Evolutionary conservation across 2,113 vertebrate genomes (phyloP).

Genomic region (Poecilia latipinna): DNA sequence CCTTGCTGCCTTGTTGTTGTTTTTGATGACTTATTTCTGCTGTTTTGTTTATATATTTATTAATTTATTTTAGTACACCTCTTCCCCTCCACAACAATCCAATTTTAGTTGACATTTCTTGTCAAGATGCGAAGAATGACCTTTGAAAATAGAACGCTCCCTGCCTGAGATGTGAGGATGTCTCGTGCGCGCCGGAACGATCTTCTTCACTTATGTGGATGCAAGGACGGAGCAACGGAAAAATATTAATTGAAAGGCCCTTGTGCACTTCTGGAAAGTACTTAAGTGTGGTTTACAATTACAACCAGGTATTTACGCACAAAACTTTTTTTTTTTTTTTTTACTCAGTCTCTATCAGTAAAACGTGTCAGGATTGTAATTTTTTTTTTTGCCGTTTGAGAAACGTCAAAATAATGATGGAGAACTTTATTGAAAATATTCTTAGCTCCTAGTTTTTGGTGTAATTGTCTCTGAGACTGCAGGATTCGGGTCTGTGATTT

Average conservation of each 20-base stretch:
- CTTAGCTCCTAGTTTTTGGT: no score
- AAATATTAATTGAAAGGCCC: conserved; percentile 3
- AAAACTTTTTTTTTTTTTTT: background rate
- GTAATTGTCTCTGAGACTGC: background rate
- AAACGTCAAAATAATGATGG: background rate
- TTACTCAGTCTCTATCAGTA: no score
- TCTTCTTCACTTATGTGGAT: conserved; percentile 14
- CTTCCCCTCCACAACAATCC: conserved; percentile 71
- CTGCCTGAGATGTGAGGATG: conserved; percentile 57
- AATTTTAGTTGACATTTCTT: conserved; percentile 94
- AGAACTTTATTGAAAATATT: background rate
- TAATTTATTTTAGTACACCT: conserved; percentile 83
- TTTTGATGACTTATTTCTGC: conserved; percentile 80
- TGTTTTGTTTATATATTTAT: conserved; percentile 88
- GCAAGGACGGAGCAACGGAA: background rate
- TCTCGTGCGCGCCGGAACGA: conserved; percentile 41
- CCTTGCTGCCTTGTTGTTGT: conserved; percentile 47
- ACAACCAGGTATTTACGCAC: background rate
- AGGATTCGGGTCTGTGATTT: background rate
- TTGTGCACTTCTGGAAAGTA: background rate
- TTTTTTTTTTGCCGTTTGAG: background rate
- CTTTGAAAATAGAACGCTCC: conserved; percentile 88
- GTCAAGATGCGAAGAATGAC: conserved; percentile 87
- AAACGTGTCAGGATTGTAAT: no score
- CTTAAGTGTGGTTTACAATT: background rate